Percentiles rank a stretch among this genome's conserved stretches.
Conservation (phyloP, 2,888 invertebrate genomes). For the Gasteruption jaculator region DNA sequence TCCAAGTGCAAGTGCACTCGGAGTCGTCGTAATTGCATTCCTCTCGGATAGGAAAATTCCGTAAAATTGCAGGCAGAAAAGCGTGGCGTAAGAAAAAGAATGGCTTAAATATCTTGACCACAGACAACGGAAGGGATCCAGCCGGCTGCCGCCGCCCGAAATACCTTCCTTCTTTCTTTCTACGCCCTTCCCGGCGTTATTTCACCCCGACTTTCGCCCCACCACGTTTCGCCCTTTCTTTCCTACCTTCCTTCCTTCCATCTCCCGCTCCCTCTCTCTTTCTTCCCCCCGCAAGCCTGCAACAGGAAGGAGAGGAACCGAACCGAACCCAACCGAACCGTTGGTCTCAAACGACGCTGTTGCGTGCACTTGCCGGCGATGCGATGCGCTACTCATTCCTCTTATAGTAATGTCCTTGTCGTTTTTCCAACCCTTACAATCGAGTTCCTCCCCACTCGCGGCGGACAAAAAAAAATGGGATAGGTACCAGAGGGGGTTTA, state of each 20-base stretch:
- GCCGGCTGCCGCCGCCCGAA: constrained; percentile 49
- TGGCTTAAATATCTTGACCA: no score
- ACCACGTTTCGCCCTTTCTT: constrained; percentile 8
- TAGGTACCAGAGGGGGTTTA: no score
- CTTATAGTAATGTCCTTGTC: no score
- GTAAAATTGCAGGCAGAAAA: no score
- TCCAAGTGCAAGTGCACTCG: no score
- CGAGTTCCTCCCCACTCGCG: constrained; percentile 27
- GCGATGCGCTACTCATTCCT: constrained; percentile 22
- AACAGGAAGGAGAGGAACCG: constrained; percentile 4
- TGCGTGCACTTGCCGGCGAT: constrained; percentile 34
- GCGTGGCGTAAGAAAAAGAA: no score
- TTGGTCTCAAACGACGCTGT: constrained; percentile 36
- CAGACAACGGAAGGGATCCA: constrained; percentile 43
- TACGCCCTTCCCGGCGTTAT: constrained; percentile 22
- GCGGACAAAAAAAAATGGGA: no score
- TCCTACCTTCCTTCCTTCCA: constrained; percentile 19
- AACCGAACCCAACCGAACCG: no score
- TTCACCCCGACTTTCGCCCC: constrained; percentile 9
- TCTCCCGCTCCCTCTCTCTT: constrained; percentile 11
- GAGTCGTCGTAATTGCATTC: no score
- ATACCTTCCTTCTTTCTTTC: constrained; percentile 31
- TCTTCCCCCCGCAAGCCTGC: no score
- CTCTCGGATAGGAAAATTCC: no score
- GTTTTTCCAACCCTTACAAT: constrained; percentile 4